phyloP scores from a whole-genome alignment of 2,797 vertebrate genomes.

The Platalea minor region DNA sequence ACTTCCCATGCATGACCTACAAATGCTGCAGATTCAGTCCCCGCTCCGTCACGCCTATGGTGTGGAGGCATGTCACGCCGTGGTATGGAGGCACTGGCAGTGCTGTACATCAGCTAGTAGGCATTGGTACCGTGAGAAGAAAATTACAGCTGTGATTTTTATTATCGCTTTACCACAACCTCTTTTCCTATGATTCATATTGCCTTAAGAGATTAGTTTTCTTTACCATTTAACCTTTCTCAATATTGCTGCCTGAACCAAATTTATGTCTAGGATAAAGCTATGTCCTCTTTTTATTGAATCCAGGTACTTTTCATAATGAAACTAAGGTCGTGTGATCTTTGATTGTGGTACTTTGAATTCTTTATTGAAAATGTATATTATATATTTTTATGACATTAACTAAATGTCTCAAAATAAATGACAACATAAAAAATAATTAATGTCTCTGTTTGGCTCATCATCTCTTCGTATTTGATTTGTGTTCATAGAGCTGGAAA shows the following conservation, averaged over 20 bases:
- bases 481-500: conserved; percentile 14
- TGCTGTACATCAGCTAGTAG: neutral
- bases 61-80: neutral
- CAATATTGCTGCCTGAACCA: conserved; percentile 71
- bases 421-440: conserved; percentile 54
- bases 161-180: conserved; percentile 44
- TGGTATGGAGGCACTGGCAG: neutral
- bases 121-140: conserved; percentile 7
- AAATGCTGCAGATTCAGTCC: rapidly evolving
- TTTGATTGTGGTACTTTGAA: conserved; percentile 56
- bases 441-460: conserved; percentile 28
- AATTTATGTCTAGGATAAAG: conserved; percentile 68
- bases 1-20: neutral
- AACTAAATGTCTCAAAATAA: conserved; percentile 44
- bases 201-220: conserved; percentile 73
- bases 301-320: conserved; percentile 62
- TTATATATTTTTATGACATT: conserved; percentile 56
- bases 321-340: conserved; percentile 60
- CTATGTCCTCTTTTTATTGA: conserved; percentile 69
- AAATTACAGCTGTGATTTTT: conserved; percentile 62
- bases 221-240: conserved; percentile 74
- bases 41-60: neutral
- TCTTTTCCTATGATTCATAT: conserved; percentile 68
- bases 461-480: conserved; percentile 48
- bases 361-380: conserved; percentile 52